These are phyloP conservation scores for Himantopus leucocephalus DNA, from an alignment of 2,113 vertebrate species.

Conservation along the genomic window DNA sequence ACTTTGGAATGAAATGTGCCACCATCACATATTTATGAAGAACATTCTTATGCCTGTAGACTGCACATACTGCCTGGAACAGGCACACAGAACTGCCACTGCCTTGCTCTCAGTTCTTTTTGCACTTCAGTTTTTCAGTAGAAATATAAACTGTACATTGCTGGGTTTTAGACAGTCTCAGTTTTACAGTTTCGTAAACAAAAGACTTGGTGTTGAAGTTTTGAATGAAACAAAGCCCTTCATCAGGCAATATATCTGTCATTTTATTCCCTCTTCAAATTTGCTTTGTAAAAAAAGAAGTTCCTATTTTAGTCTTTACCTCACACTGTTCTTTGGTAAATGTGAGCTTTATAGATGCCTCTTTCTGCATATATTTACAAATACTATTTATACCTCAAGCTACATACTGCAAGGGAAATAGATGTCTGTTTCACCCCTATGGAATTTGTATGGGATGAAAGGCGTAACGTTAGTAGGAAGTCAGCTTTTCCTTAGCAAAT, in stretches of 20 bases:
- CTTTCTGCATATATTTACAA: background rate
- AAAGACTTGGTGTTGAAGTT: background rate
- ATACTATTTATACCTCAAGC: background rate
- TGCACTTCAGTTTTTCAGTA: background rate
- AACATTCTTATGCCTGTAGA: background rate
- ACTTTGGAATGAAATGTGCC: background rate
- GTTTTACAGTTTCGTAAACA: background rate
- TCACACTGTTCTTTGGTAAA: background rate
- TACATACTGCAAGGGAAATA: background rate
- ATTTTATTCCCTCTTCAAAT: background rate
- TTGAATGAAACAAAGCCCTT: conserved; percentile 18
- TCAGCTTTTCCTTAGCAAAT: background rate
- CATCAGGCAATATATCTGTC: background rate
- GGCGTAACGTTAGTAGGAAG: background rate
- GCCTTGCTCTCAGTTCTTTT: background rate
- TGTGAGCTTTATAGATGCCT: background rate
- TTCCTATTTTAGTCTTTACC: background rate
- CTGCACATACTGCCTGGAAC: background rate
- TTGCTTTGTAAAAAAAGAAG: background rate
- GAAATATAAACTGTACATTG: background rate
- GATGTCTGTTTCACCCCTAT: background rate
- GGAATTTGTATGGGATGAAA: background rate
- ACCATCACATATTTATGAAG: background rate
- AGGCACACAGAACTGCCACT: background rate
- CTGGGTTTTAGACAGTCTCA: background rate